Evolutionary conservation across 2,797 vertebrate genomes (phyloP).

Genomic region (Caiman crocodilus): DNA sequence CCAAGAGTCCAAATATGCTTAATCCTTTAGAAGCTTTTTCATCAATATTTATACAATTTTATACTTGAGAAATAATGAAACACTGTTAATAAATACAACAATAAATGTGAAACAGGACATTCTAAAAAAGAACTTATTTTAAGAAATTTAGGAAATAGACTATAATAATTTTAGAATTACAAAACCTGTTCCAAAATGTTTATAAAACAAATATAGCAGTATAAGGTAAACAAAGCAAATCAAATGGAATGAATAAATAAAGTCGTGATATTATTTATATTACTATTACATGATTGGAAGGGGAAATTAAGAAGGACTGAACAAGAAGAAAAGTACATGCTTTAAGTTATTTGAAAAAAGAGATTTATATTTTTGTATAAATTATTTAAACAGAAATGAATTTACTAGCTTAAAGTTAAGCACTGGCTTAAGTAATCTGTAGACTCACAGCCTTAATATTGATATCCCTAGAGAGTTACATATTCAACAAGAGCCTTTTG

Average conservation of each 20-base stretch:
- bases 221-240: background rate
- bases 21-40: background rate
- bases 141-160: background rate
- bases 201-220: background rate
- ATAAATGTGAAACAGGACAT: no score
- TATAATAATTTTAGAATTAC: background rate
- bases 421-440: background rate
- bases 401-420: background rate
- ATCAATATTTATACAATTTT: background rate
- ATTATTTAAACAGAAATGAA: background rate
- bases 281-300: background rate
- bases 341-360: background rate
- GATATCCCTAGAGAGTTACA: background rate
- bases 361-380: background rate
- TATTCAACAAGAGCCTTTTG: background rate
- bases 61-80: background rate
- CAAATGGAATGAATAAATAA: background rate
- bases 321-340: background rate
- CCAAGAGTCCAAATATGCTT: background rate
- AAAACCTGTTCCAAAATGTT: background rate
- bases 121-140: background rate
- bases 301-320: fast-evolving
- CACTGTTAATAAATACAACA: background rate
- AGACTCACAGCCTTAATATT: background rate
- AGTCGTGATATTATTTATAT: background rate